Percentiles rank a stretch among this genome's conserved stretches.
Evolutionary conservation across 2,797 vertebrate genomes (phyloP).

Genomic region (Lycodopsis pacificus): DNA sequence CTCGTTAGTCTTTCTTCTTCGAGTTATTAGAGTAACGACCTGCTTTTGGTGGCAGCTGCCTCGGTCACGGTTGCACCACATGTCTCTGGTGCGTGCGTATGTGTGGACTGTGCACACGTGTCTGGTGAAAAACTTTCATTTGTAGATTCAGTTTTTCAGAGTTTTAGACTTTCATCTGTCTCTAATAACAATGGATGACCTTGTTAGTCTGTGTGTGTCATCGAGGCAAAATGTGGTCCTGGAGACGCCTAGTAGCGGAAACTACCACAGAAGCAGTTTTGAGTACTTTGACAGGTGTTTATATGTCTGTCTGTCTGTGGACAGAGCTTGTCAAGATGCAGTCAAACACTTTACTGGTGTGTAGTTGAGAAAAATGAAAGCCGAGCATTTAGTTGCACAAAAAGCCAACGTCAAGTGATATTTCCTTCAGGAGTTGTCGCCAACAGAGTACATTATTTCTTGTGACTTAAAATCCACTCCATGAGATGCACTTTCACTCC

Average conservation of each 20-base stretch:
- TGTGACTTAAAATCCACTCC: background rate
- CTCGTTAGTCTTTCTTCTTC: slow-evolving; percentile 42
- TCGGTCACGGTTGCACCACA: slow-evolving; percentile 18
- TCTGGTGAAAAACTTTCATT: slow-evolving; percentile 9
- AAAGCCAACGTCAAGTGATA: too few species aligned
- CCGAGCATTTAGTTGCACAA: too few species aligned
- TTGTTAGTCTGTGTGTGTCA: slow-evolving; percentile 1
- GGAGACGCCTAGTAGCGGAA: background rate
- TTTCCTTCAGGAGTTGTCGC: too few species aligned
- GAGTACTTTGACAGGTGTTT: background rate
- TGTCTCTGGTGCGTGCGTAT: slow-evolving; percentile 1
- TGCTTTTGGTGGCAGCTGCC: slow-evolving; percentile 44
- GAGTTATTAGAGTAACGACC: slow-evolving; percentile 38
- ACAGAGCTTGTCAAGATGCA: background rate
- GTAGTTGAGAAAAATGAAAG: background rate
- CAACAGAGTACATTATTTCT: background rate
- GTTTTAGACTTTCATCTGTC: slow-evolving; percentile 7
- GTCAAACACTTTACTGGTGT: background rate
- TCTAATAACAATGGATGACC: background rate
- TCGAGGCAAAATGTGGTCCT: background rate
- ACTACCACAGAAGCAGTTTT: background rate
- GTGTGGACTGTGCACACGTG: background rate
- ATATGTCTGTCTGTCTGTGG: background rate
- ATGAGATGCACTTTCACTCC: background rate
- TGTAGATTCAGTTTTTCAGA: slow-evolving; percentile 8